Conservation (phyloP, 2,888 invertebrate genomes). For the Stictocephala bisonia region DNA sequence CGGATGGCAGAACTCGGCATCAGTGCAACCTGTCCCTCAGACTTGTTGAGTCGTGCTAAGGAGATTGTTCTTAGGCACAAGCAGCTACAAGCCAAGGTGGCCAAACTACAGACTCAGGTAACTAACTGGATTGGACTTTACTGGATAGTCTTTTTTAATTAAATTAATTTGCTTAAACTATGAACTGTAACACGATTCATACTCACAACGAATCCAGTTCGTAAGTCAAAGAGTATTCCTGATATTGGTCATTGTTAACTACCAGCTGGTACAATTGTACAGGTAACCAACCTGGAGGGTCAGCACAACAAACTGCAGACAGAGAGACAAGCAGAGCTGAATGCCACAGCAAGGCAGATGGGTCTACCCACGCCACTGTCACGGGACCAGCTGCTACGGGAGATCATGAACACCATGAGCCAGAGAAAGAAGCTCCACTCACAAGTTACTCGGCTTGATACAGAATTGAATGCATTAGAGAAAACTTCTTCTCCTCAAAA, state of each 20-base stretch:
- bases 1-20: constrained; percentile 94
- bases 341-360: constrained; percentile 46
- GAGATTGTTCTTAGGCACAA: constrained; percentile 94
- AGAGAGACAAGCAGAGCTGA: constrained; percentile 78
- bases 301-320: constrained; percentile 80
- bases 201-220: too few relatives aligned
- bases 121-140: too few relatives aligned
- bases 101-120: constrained; percentile 87
- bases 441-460: constrained; percentile 65
- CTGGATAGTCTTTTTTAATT: too few relatives aligned
- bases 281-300: constrained; percentile 76
- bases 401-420: constrained; percentile 85
- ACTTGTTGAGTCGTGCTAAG: constrained; percentile 86
- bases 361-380: constrained; percentile 66
- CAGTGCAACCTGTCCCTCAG: constrained; percentile 86
- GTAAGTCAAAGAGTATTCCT: too few relatives aligned
- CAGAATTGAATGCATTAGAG: constrained; percentile 45
- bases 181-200: too few relatives aligned
- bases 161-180: too few relatives aligned
- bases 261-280: too few relatives aligned
- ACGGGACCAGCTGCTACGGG: constrained; percentile 85
- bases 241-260: too few relatives aligned
- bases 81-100: constrained; percentile 89
- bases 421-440: constrained; percentile 87
- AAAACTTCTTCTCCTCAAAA: constrained; percentile 44